Base-by-base conservation (phyloP, 2,113 vertebrate species). In the Dipodomys merriami region DNA sequence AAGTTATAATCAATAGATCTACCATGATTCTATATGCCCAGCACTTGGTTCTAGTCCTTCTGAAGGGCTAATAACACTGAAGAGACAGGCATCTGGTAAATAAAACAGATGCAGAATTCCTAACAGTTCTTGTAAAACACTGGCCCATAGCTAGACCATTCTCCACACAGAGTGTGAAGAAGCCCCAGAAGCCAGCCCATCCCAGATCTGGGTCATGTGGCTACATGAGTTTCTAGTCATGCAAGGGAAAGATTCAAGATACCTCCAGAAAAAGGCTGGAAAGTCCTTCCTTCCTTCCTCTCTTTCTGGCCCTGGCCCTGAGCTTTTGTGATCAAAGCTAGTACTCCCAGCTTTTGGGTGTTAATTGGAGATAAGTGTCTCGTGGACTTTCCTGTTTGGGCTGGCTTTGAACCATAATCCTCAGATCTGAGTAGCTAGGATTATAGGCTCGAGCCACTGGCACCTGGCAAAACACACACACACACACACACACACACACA, bases 41-140 rank as follows among this genome's bases (percentile, higher is more conserved):
- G n/a, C 5, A 69, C 30, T 83, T 73, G 39, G 71, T 12, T 69
- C 79, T 6, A 57, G 62, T 46, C 39, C 81, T 88, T 87, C 80
- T 39, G 62, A 83, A 81, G 69, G 64, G 9, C 44, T 89, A 73
- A 90, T 77, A 62, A 69, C 95, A 88, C 57, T 29, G 33, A 22
- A 25, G n/a, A 91, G 44, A 93, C 10, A 79, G 53, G 44, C 46
- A 91, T 65, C 67, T 85, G 84, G 73, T 62, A 95, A 95, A 44
- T 57, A 57, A 64, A 78, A 85, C 20, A 39, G 86, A 74, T n/a
- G 16, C 20, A 72, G 44, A 46, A 84, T 68, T 82, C 95, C 60
- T 86, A 82, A 86, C 53, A 89, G 92, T 30, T 93, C 94, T 39
- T 78, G 57, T 57, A 85, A 95, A 83, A 60, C 53, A 49, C 1